phyloP scores from a whole-genome alignment of 2,888 invertebrate species.

The Stenichneumon culpator region DNA sequence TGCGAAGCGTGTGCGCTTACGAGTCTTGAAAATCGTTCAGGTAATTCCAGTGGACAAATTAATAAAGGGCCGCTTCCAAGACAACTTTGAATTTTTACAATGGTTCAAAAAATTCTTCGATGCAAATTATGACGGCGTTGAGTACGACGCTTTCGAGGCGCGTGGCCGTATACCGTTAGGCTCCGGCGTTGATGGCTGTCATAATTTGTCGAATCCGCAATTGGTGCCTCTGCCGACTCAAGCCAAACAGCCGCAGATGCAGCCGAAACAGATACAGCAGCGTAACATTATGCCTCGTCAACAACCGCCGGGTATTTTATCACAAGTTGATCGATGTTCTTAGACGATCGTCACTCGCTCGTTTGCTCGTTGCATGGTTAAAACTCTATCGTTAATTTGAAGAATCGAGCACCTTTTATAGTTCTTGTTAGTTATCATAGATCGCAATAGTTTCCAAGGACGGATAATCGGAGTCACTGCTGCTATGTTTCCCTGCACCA shows the following conservation, averaged over 20 bases:
- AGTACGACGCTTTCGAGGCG: slow-evolving; percentile 96
- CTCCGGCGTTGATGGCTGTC: slow-evolving; percentile 87
- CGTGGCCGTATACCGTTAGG: slow-evolving; percentile 94
- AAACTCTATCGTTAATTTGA: slow-evolving; percentile 5
- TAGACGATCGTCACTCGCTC: slow-evolving; percentile 56
- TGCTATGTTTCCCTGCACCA: slow-evolving; percentile 16
- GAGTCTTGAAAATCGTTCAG: slow-evolving; percentile 87
- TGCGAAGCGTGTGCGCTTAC: not conserved
- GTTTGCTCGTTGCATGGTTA: slow-evolving; percentile 66
- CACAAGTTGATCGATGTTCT: slow-evolving; percentile 70
- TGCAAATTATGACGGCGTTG: slow-evolving; percentile 99
- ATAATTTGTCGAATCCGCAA: slow-evolving; percentile 83
- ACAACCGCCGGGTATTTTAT: slow-evolving; percentile 79
- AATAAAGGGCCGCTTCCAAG: slow-evolving; percentile 99
- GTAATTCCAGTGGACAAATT: slow-evolving; percentile 99
- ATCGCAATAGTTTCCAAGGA: not conserved
- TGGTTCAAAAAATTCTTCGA: slow-evolving; percentile 99
- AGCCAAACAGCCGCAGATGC: slow-evolving; percentile 78
- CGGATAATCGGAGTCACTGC: not conserved
- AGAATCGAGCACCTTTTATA: slow-evolving; percentile 56
- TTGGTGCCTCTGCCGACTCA: slow-evolving; percentile 85
- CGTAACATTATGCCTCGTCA: slow-evolving; percentile 81
- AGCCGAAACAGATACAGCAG: slow-evolving; percentile 82
- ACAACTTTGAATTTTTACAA: slow-evolving; percentile 99
- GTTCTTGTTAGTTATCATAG: slow-evolving; percentile 46